Conservation (phyloP, 2,888 invertebrate genomes). For the Diaphora mendica region DNA sequence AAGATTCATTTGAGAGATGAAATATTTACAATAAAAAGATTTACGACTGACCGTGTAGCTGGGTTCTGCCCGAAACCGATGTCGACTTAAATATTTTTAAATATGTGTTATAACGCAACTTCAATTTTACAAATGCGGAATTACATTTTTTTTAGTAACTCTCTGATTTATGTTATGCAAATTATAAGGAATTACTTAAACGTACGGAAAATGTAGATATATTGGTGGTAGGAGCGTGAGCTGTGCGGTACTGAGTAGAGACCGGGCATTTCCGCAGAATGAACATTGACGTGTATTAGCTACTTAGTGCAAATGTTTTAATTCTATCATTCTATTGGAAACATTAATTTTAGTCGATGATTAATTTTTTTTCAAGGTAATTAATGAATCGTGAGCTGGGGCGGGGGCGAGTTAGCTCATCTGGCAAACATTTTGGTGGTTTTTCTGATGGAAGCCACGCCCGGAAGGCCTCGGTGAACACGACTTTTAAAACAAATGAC, state of each 20-base stretch:
- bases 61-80: conserved; percentile 6
- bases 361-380: conserved; percentile 82
- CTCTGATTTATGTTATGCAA: conserved; percentile 45
- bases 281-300: conserved; percentile 45
- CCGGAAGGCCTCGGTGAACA: conserved; percentile 81
- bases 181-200: conserved; percentile 49
- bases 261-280: conserved; percentile 45
- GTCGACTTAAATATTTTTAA: not conserved
- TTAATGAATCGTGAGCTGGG: conserved; percentile 81
- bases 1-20: conserved; percentile 36
- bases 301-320: conserved; percentile 59
- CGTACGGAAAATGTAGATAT: conserved; percentile 40
- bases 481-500: conserved; percentile 79
- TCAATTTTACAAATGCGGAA: conserved; percentile 40
- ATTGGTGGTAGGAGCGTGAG: conserved; percentile 38
- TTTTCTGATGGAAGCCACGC: conserved; percentile 75
- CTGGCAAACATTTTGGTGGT: conserved; percentile 82
- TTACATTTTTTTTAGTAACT: conserved; percentile 38
- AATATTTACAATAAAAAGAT: conserved; percentile 16
- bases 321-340: conserved; percentile 69
- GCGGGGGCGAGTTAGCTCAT: conserved; percentile 84
- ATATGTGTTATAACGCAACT: conserved; percentile 7
- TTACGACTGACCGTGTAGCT: conserved; percentile 12
- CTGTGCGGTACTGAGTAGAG: conserved; percentile 42
- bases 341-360: conserved; percentile 79